phyloP scores from a whole-genome alignment of 1,140 invertebrate genomes.

The Drosophila lowei region DNA sequence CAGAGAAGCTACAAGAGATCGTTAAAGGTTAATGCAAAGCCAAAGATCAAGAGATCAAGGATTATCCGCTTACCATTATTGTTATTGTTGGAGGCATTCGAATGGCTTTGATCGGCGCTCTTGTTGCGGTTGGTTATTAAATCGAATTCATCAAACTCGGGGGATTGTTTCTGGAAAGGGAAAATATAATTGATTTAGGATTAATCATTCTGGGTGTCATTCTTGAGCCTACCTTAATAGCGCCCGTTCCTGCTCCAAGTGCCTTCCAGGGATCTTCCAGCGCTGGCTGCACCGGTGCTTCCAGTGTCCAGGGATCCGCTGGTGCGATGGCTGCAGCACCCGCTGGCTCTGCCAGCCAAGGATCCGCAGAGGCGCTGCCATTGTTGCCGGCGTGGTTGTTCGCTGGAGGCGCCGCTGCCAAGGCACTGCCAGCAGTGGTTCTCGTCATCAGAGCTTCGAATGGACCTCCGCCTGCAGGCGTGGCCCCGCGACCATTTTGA shows the following conservation, averaged over 20 bases:
- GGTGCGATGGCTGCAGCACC: conserved; percentile 9
- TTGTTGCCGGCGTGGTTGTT: conserved; percentile 54
- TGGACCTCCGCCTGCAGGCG: conserved; percentile 36
- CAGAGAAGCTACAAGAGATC: conserved; percentile 60
- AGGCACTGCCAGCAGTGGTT: conserved; percentile 30
- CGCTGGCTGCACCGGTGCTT: conserved; percentile 83
- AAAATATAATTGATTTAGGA: background rate
- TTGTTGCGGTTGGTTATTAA: conserved; percentile 88
- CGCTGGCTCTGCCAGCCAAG: conserved; percentile 84
- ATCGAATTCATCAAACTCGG: conserved; percentile 92
- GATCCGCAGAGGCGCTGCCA: conserved; percentile 83
- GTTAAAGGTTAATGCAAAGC: background rate
- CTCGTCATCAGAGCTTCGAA: conserved; percentile 75
- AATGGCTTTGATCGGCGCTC: conserved; percentile 79
- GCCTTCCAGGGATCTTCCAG: conserved; percentile 79
- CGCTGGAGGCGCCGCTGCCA: conserved; percentile 51
- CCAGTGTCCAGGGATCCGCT: conserved; percentile 76
- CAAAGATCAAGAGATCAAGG: background rate
- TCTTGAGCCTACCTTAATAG: conserved; percentile 53
- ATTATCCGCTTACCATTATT: conserved; percentile 74
- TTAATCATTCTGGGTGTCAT: background rate
- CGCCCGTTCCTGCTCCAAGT: conserved; percentile 46
- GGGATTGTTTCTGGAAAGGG: conserved; percentile 80
- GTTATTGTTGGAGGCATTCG: conserved; percentile 78
- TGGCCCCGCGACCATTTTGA: conserved; percentile 59